Conservation (phyloP, 2,113 vertebrate genomes). For the Salminus brasiliensis region DNA sequence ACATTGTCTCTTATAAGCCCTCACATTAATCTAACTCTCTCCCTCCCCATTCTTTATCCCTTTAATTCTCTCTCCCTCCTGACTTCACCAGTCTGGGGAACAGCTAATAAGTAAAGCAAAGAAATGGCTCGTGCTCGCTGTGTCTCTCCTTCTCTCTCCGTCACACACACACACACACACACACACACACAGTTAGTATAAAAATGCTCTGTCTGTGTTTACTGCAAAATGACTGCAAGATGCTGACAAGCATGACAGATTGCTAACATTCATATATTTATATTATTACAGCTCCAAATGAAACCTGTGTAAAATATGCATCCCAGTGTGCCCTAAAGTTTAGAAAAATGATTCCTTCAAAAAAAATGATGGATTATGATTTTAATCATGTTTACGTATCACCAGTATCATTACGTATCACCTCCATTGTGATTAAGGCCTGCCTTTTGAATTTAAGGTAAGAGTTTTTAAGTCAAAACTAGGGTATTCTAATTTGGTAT, state of each 20-base stretch:
- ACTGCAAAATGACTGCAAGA: constrained; percentile 50
- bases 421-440: too few species aligned
- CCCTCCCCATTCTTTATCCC: constrained; percentile 35
- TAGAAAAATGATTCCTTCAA: too few species aligned
- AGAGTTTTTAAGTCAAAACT: too few species aligned
- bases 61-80: constrained; percentile 24
- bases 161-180: constrained; percentile 46
- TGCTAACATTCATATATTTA: constrained; percentile 50
- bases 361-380: too few species aligned
- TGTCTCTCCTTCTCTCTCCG: neutral
- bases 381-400: too few species aligned
- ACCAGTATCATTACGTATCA: too few species aligned
- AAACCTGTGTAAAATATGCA: neutral
- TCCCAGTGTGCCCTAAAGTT: too few species aligned
- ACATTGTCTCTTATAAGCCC: neutral
- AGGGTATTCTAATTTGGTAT: too few species aligned
- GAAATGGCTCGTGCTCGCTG: constrained; percentile 43
- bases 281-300: constrained; percentile 54
- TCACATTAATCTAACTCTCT: constrained; percentile 1
- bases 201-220: constrained; percentile 63
- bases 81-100: constrained; percentile 54
- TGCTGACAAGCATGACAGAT: constrained; percentile 37
- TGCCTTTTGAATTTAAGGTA: too few species aligned
- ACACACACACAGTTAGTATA: constrained; percentile 4
- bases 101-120: constrained; percentile 64